Conservation (phyloP, 2,888 invertebrate genomes). For the Tridacna gigas region DNA sequence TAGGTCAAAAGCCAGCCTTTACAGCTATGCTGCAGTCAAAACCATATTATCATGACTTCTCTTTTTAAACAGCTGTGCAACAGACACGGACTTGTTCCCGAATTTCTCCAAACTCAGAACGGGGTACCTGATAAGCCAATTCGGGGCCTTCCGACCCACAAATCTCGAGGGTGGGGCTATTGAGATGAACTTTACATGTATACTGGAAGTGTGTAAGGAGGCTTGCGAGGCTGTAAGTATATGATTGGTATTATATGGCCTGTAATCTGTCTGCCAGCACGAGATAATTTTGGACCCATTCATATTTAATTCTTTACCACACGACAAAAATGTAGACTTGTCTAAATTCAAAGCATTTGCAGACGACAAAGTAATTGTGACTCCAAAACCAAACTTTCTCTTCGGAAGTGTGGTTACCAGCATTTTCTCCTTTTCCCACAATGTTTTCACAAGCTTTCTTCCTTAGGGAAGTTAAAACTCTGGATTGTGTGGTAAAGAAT, state of each 20-base stretch:
- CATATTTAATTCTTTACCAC: too few species aligned
- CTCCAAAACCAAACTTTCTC: too few species aligned
- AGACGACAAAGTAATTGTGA: too few species aligned
- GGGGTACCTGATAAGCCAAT: conserved; percentile 63
- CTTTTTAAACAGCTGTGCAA: conserved; percentile 59
- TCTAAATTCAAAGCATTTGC: too few species aligned
- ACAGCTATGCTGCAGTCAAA: not conserved
- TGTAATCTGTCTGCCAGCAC: not conserved
- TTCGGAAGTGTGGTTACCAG: too few species aligned
- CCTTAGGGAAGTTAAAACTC: too few species aligned
- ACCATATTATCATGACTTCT: not conserved
- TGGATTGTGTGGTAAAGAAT: too few species aligned
- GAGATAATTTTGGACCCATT: too few species aligned
- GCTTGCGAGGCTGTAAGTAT: conserved; percentile 56
- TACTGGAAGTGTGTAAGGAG: conserved; percentile 62
- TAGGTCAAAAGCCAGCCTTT: too few species aligned
- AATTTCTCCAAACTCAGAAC: conserved; percentile 56
- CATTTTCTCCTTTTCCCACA: too few species aligned
- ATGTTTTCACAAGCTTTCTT: too few species aligned
- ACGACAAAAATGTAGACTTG: too few species aligned
- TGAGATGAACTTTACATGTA: conserved; percentile 65
- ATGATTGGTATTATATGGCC: not conserved
- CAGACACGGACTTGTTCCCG: conserved; percentile 63
- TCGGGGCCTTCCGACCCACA: conserved; percentile 67
- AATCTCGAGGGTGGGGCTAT: conserved; percentile 55